A percentile compares a stretch with the other conserved stretches of the same genome.
Evolutionary conservation across 2,113 vertebrate genomes (phyloP).

Genomic region (Trogon melanurus): DNA sequence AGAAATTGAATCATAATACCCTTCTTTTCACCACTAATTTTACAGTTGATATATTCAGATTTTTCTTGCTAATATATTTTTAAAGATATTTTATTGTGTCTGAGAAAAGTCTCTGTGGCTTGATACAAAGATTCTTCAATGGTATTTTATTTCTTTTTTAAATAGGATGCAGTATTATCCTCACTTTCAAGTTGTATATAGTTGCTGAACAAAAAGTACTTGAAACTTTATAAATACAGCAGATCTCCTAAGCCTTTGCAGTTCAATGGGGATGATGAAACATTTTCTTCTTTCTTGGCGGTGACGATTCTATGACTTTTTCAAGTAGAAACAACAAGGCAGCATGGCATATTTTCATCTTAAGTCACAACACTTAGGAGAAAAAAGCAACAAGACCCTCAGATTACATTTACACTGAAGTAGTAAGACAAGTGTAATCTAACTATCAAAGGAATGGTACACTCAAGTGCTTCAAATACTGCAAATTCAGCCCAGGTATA

Average conservation of each 20-base stretch:
- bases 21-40: not conserved
- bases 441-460: constrained; percentile 26
- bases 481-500: not conserved
- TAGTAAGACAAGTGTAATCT: constrained; percentile 35
- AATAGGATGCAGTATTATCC: not conserved
- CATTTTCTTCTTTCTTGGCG: constrained; percentile 30
- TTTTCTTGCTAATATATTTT: not conserved
- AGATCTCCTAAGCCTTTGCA: constrained; percentile 12
- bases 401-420: constrained; percentile 51
- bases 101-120: not conserved
- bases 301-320: constrained; percentile 32
- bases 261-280: constrained; percentile 50
- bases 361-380: constrained; percentile 50
- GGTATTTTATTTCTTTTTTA: not conserved
- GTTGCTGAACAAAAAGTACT: constrained; percentile 29
- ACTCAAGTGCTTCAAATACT: constrained; percentile 12
- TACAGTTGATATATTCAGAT: not conserved
- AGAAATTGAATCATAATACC: not conserved
- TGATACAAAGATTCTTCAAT: not conserved
- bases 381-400: constrained; percentile 46
- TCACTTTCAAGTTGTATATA: not conserved
- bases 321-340: constrained; percentile 21
- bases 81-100: not conserved
- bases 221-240: constrained; percentile 42
- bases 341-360: constrained; percentile 56